These are phyloP conservation scores for Microcebus ravelobensis DNA, from an alignment of 2,113 vertebrate genomes.

Conservation along the genomic window DNA sequence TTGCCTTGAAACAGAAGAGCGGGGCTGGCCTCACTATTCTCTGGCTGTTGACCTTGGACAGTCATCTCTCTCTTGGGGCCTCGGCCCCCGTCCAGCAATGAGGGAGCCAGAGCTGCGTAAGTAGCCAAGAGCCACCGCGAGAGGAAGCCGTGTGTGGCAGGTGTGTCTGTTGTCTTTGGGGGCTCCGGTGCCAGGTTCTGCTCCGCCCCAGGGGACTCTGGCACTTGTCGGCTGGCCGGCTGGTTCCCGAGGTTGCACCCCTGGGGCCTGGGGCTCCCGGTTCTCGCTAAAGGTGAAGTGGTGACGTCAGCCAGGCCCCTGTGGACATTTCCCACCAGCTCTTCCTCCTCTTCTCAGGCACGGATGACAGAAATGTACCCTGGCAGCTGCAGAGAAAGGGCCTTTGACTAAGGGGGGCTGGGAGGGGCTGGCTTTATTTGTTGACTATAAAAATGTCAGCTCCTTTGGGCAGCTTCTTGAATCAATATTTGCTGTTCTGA, in stretches of 20 bases:
- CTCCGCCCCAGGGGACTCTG: background rate
- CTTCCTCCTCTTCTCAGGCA: conserved; percentile 33
- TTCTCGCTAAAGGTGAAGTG: conserved; percentile 29
- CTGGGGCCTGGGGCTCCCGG: background rate
- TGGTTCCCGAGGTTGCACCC: background rate
- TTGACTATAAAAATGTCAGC: conserved; percentile 82
- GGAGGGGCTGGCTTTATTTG: conserved; percentile 66
- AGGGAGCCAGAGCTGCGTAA: background rate
- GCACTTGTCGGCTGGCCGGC: conserved; percentile 19
- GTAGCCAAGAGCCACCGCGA: background rate
- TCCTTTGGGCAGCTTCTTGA: conserved; percentile 77
- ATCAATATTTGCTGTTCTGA: conserved; percentile 82
- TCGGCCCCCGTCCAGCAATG: background rate
- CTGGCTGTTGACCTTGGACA: background rate
- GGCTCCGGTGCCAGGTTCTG: background rate
- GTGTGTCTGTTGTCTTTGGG: background rate
- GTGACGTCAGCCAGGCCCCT: conserved; percentile 21
- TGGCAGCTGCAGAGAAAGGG: conserved; percentile 15
- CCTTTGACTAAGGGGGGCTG: conserved; percentile 32
- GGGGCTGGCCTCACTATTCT: background rate
- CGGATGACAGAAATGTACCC: background rate
- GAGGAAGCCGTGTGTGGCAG: background rate
- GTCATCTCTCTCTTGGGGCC: background rate
- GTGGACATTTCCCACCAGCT: conserved; percentile 52
- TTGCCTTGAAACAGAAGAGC: background rate